These are phyloP conservation scores for Hesperia comma DNA, from an alignment of 2,888 invertebrate genomes.

Conservation along the genomic window DNA sequence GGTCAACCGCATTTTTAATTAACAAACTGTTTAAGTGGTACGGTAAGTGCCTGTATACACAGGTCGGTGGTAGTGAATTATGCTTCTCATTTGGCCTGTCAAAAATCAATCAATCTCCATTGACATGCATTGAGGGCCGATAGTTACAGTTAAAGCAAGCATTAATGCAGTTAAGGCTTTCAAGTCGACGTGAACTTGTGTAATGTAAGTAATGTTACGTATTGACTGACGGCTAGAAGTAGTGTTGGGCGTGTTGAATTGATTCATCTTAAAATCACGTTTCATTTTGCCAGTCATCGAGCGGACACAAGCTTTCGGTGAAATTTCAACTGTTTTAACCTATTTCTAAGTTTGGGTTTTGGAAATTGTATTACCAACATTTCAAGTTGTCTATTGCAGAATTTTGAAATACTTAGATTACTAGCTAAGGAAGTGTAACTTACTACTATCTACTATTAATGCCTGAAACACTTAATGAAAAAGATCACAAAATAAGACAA, in stretches of 20 bases:
- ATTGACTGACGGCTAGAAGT: constrained; percentile 23
- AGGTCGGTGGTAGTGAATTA: constrained; percentile 13
- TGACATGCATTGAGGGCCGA: constrained; percentile 32
- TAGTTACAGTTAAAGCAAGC: constrained; percentile 33
- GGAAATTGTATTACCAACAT: no score
- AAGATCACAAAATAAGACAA: no score
- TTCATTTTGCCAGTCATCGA: constrained; percentile 20
- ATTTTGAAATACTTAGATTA: no score
- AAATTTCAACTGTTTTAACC: constrained; percentile 16
- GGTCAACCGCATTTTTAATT: constrained; percentile 8
- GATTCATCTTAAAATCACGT: constrained; percentile 10
- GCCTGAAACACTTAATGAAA: no score
- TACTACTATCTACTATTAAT: no score
- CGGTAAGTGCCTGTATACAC: constrained; percentile 2
- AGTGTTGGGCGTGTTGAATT: constrained; percentile 8
- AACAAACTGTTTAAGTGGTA: constrained; percentile 6
- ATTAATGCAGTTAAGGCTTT: constrained; percentile 34
- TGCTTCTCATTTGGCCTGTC: constrained; percentile 21
- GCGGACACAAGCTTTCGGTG: constrained; percentile 23
- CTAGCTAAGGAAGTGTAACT: no score
- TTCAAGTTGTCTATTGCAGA: no score
- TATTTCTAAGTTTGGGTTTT: background rate
- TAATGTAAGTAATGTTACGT: constrained; percentile 27
- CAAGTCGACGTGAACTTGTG: constrained; percentile 28
- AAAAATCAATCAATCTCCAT: constrained; percentile 25